Conservation (phyloP, 2,888 invertebrate species). For the Dyspetes luteomarginatus region DNA sequence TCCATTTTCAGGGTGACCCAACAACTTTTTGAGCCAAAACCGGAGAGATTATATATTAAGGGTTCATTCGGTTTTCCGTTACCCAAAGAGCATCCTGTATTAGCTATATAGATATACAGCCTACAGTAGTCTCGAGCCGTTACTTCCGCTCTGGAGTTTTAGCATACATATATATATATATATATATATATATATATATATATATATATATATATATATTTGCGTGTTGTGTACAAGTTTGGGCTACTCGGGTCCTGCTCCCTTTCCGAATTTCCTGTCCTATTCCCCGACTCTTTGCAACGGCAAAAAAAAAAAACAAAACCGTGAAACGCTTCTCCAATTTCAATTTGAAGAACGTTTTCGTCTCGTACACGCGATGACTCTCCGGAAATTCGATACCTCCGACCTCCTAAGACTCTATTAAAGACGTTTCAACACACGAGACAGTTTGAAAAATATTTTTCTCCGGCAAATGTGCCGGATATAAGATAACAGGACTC, state of each 20-base stretch:
- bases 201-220: not conserved
- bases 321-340: constrained; percentile 7
- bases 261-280: constrained; percentile 18
- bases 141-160: constrained; percentile 53
- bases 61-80: constrained; percentile 66
- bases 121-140: constrained; percentile 47
- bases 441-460: no score
- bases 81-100: constrained; percentile 46
- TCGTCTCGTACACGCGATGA: not conserved
- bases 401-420: not conserved
- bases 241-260: constrained; percentile 1
- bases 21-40: constrained; percentile 42
- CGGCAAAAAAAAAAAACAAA: no score
- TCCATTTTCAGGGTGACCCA: constrained; percentile 1
- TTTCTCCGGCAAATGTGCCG: no score
- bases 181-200: not conserved
- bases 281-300: not conserved
- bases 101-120: constrained; percentile 5
- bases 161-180: not conserved
- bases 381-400: not conserved
- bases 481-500: no score
- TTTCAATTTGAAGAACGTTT: constrained; percentile 28
- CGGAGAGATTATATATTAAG: constrained; percentile 61
- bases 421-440: no score
- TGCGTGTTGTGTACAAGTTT: not conserved